Percentiles rank a stretch among this genome's conserved stretches.
Evolutionary conservation across 2,888 invertebrate genomes (phyloP).

Genomic region (Quadroppia sp.): DNA sequence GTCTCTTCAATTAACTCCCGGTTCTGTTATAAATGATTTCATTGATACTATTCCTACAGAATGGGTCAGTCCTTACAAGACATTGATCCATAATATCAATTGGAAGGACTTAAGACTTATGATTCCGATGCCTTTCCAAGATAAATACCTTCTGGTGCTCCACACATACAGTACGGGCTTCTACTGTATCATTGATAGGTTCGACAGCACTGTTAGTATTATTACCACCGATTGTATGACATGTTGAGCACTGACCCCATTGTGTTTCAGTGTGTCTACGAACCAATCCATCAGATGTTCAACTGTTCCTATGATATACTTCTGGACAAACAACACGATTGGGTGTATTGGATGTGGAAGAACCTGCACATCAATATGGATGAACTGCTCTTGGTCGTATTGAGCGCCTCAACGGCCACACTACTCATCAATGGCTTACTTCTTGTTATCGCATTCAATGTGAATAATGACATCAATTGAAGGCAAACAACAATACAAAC

Average conservation of each 20-base stretch:
- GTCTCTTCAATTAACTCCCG: background rate
- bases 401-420: background rate
- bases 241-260: too few species aligned
- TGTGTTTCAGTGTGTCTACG: background rate
- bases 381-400: background rate
- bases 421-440: background rate
- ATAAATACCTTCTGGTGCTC: background rate
- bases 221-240: too few species aligned
- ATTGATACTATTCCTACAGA: too few species aligned
- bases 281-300: conserved; percentile 7
- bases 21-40: background rate
- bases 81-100: background rate
- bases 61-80: too few species aligned
- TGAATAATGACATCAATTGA: too few species aligned
- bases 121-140: background rate
- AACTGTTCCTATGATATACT: background rate
- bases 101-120: background rate
- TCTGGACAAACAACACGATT: background rate
- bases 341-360: conserved; percentile 22
- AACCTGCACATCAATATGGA: background rate
- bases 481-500: too few species aligned
- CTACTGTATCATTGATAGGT: background rate
- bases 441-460: too few species aligned
- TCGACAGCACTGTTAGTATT: background rate
- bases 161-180: background rate